phyloP scores from a whole-genome alignment of 1,140 invertebrate genomes.

The Drosophila azteca region DNA sequence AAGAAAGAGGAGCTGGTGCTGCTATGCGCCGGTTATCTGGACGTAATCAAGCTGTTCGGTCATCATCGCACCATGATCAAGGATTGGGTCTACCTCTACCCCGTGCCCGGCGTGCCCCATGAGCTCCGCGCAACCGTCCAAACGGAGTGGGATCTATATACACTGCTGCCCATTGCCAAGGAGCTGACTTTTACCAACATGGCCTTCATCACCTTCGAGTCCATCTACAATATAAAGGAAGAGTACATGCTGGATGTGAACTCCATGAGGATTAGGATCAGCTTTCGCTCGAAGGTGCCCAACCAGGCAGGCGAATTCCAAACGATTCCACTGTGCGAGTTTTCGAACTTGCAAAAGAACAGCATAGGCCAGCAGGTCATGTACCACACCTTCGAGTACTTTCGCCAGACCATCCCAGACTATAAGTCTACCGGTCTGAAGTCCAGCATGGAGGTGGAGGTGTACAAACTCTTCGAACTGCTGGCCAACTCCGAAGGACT shows the following conservation, averaged over 20 bases:
- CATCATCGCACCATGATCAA: slow-evolving; percentile 50
- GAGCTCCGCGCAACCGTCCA: slow-evolving; percentile 42
- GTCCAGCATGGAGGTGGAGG: slow-evolving; percentile 44
- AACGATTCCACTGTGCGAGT: slow-evolving; percentile 50
- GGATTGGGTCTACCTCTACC: slow-evolving; percentile 54
- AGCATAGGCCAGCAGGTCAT: slow-evolving; percentile 34
- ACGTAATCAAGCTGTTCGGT: slow-evolving; percentile 66
- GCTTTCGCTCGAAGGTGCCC: slow-evolving; percentile 45
- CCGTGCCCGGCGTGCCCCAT: slow-evolving; percentile 45
- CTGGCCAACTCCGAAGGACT: slow-evolving; percentile 45
- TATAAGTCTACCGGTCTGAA: slow-evolving; percentile 47
- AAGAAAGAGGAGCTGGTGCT: slow-evolving; percentile 19
- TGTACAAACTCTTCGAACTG: slow-evolving; percentile 42
- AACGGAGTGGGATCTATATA: slow-evolving; percentile 71
- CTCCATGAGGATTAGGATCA: slow-evolving; percentile 34
- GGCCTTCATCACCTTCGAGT: slow-evolving; percentile 63
- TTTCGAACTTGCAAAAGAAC: slow-evolving; percentile 12
- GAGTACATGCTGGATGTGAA: slow-evolving; percentile 34
- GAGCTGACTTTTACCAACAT: slow-evolving; percentile 61
- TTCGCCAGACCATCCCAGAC: slow-evolving; percentile 13
- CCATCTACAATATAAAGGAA: slow-evolving; percentile 60
- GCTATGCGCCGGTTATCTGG: slow-evolving; percentile 62
- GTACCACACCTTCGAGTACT: slow-evolving; percentile 54
- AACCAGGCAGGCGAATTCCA: slow-evolving; percentile 33
- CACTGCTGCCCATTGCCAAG: slow-evolving; percentile 68